Conservation (phyloP, 53 echinoderm and acorn worm genomes). For the Luidia sarsii region DNA sequence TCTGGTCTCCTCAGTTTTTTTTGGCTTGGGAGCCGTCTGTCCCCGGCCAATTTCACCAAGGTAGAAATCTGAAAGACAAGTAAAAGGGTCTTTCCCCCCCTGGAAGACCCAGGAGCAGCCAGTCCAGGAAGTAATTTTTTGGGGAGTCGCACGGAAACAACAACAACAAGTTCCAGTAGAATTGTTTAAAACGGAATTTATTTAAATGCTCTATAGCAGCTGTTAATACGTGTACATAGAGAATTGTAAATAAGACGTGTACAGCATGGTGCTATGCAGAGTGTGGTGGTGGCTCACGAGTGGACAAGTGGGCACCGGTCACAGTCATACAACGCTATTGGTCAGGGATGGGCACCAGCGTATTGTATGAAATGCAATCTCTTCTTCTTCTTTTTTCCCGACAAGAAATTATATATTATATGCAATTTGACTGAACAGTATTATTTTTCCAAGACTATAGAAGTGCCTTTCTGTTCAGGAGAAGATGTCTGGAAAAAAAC, state of each 20-base stretch:
- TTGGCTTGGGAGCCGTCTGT: no score
- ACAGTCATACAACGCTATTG: not conserved
- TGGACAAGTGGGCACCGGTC: not conserved
- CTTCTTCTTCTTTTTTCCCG: not conserved
- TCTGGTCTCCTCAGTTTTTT: no score
- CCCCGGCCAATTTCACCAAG: no score
- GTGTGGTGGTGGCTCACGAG: not conserved
- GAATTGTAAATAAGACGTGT: slow-evolving; percentile 21
- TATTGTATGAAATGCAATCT: no score
- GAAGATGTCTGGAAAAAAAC: not conserved
- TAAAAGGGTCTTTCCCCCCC: no score
- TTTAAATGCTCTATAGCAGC: not conserved
- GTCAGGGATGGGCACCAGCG: not conserved
- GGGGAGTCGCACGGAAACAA: no score
- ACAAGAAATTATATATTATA: not conserved
- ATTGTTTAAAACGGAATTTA: no score
- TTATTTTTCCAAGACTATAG: not conserved
- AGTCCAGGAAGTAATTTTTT: no score
- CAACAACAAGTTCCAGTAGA: no score
- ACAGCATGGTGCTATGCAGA: slow-evolving; percentile 37
- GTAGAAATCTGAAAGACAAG: no score
- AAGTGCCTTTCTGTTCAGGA: slow-evolving; percentile 11
- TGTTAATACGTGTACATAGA: slow-evolving; percentile 23
- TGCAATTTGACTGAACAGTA: slow-evolving; percentile 18
- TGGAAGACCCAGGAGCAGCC: no score